These are phyloP conservation scores for Kryptolebias marmoratus DNA, from an alignment of 2,113 vertebrate genomes.

Conservation along the genomic window DNA sequence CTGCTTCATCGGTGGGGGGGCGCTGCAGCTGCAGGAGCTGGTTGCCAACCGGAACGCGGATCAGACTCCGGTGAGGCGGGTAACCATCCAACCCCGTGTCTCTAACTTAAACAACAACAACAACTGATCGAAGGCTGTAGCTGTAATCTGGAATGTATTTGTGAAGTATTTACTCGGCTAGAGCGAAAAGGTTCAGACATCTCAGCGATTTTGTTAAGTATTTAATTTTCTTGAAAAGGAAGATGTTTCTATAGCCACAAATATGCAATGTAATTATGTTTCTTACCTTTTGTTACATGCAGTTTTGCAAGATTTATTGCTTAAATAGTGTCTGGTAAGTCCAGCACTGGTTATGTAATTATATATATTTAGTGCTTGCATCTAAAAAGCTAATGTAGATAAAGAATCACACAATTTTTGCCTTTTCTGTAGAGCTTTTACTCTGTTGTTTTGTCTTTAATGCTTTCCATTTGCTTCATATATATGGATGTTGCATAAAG, in stretches of 20 bases:
- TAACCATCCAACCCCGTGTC: conserved; percentile 85
- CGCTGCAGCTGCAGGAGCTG: conserved; percentile 93
- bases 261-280: conserved; percentile 81
- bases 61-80: conserved; percentile 87
- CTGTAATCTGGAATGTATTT: conserved; percentile 58
- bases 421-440: conserved; percentile 42
- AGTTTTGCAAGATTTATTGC: conserved; percentile 68
- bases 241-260: conserved; percentile 77
- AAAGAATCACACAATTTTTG: conserved; percentile 25
- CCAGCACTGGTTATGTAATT: conserved; percentile 53
- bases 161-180: conserved; percentile 70
- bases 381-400: conserved; percentile 69
- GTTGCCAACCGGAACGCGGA: conserved; percentile 87
- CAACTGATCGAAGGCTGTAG: conserved; percentile 35
- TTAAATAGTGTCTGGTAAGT: conserved; percentile 61
- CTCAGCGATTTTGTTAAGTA: conserved; percentile 75
- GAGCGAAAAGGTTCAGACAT: conserved; percentile 54
- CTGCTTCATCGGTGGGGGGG: conserved; percentile 95
- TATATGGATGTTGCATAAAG: conserved; percentile 37
- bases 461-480: conserved; percentile 40
- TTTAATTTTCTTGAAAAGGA: conserved; percentile 72
- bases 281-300: conserved; percentile 76
- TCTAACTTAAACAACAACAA: conserved; percentile 75
- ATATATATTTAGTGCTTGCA: conserved; percentile 58
- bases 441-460: conserved; percentile 29